Percentiles rank a stretch among this genome's conserved stretches.
phyloP scores from a whole-genome alignment of 1,140 invertebrate species.

The Polypedilum pembai region DNA sequence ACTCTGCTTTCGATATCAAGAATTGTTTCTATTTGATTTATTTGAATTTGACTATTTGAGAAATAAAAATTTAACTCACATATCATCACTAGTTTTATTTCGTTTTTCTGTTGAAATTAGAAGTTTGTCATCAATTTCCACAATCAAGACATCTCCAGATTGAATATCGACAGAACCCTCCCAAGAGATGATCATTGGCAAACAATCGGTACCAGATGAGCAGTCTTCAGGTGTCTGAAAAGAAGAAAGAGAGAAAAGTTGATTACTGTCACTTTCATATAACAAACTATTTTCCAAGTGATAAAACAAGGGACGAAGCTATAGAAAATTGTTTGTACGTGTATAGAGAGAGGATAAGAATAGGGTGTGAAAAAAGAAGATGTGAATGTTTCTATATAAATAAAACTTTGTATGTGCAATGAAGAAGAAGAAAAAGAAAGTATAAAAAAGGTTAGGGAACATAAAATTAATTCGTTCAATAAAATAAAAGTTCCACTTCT shows the following conservation, averaged over 20 bases:
- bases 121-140: constrained; percentile 56
- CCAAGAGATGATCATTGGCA: constrained; percentile 52
- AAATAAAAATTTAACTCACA: constrained; percentile 37
- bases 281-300: too few species aligned
- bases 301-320: too few species aligned
- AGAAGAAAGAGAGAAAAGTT: constrained; percentile 33
- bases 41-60: too few species aligned
- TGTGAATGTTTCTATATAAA: neutral
- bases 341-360: neutral
- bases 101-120: constrained; percentile 43
- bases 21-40: too few species aligned
- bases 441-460: neutral
- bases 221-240: constrained; percentile 50
- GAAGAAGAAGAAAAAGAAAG: neutral
- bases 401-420: neutral
- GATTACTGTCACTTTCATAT: constrained; percentile 16
- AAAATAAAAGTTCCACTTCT: constrained; percentile 13
- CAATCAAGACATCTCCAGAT: constrained; percentile 58
- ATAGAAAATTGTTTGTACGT: neutral
- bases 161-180: constrained; percentile 55
- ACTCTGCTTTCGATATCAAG: too few species aligned
- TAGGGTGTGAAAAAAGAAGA: neutral
- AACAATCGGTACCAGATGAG: constrained; percentile 43
- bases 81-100: constrained; percentile 34
- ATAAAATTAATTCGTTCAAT: constrained; percentile 15